Evolutionary conservation across 2,113 vertebrate genomes (phyloP).

Genomic region (Onychostoma macrolepis): DNA sequence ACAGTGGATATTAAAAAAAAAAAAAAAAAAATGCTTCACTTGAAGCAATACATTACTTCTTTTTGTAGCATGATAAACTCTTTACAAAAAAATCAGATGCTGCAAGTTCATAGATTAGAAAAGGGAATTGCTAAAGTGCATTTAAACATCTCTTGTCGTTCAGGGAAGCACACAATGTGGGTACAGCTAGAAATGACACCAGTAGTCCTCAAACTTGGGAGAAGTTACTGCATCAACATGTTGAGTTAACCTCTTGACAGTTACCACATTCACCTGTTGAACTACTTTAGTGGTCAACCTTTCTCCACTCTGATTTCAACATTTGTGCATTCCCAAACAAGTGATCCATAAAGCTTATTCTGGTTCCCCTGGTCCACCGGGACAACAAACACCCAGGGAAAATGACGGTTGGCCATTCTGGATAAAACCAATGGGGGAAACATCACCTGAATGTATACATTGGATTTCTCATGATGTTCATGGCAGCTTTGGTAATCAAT

Average conservation of each 20-base stretch:
- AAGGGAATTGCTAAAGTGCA: conserved; percentile 71
- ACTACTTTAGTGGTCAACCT: conserved; percentile 25
- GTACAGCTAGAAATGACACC: conserved; percentile 39
- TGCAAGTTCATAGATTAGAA: conserved; percentile 55
- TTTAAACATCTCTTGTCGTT: conserved; percentile 49
- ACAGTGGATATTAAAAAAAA: conserved; percentile 54
- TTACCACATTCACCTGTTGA: conserved; percentile 12
- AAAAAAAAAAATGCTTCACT: conserved; percentile 54
- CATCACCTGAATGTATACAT: conserved; percentile 44
- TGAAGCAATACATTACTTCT: conserved; percentile 57
- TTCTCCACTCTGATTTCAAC: conserved; percentile 11
- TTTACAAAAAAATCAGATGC: conserved; percentile 58
- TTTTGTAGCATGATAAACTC: conserved; percentile 54
- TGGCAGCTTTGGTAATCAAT: conserved; percentile 61
- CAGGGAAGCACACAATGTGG: conserved; percentile 46
- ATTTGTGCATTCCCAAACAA: conserved; percentile 51
- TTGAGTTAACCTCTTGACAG: conserved; percentile 14
- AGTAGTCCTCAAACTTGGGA: conserved; percentile 33
- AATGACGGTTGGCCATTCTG: conserved; percentile 18
- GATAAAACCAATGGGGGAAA: conserved; percentile 39
- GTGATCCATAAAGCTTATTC: conserved; percentile 55
- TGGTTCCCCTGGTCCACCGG: conserved; percentile 49
- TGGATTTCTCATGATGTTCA: conserved; percentile 36
- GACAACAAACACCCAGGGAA: conserved; percentile 36
- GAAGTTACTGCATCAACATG: background rate